Percentiles rank a stretch among this genome's conserved stretches.
phyloP scores from a whole-genome alignment of 2,113 vertebrate genomes.

The Ascaphus truei region DNA sequence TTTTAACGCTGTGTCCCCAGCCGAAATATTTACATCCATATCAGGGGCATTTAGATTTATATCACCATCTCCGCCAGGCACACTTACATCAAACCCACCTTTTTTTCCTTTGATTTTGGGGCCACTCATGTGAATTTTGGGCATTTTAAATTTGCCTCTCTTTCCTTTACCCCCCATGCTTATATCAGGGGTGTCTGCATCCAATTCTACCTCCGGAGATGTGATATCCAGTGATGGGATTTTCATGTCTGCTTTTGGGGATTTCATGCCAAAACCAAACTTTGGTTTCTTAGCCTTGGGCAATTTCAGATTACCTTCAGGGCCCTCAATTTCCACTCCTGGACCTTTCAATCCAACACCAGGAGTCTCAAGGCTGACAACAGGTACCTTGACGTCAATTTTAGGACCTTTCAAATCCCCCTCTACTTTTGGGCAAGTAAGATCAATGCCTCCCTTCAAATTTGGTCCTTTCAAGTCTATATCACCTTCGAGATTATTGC shows the following conservation, averaged over 20 bases:
- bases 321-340: slow-evolving; percentile 28
- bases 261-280: slow-evolving; percentile 66
- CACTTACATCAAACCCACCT: slow-evolving; percentile 57
- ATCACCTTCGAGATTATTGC: slow-evolving; percentile 40
- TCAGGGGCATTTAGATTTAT: slow-evolving; percentile 50
- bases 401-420: not conserved
- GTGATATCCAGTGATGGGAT: slow-evolving; percentile 41
- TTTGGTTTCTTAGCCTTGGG: slow-evolving; percentile 69
- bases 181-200: slow-evolving; percentile 63
- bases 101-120: slow-evolving; percentile 82
- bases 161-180: slow-evolving; percentile 65
- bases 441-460: too few relatives aligned
- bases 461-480: slow-evolving; percentile 2
- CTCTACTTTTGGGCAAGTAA: not conserved
- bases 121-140: slow-evolving; percentile 69
- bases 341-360: slow-evolving; percentile 46
- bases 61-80: slow-evolving; percentile 55
- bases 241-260: slow-evolving; percentile 61
- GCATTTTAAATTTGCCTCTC: slow-evolving; percentile 90
- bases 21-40: slow-evolving; percentile 39
- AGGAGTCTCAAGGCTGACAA: slow-evolving; percentile 35
- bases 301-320: slow-evolving; percentile 46
- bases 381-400: slow-evolving; percentile 34
- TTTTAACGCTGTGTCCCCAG: slow-evolving; percentile 58
- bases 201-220: slow-evolving; percentile 60